Base-by-base conservation (phyloP, 2,888 invertebrate species). In the Tortrix viridana region DNA sequence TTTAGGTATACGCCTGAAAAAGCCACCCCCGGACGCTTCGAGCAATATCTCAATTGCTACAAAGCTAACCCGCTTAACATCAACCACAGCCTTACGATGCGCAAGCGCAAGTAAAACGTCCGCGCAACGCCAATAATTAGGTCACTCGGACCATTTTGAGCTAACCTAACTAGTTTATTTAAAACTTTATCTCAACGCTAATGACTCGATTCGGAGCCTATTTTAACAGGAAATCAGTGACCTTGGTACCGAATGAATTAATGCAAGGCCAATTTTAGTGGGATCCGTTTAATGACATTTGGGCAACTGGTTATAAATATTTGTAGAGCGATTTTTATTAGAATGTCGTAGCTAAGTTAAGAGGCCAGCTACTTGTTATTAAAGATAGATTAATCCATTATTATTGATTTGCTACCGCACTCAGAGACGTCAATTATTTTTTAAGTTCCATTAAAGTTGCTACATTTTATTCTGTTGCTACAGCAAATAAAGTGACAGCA, bases 111-210 rank as follows among this genome's bases (percentile, higher is more conserved):
- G 20, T 41, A 48, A 48, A 57, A 48, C 23, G 41, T 47, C 57
- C 41, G 47, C 37, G 47, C 63, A 58, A 46, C 52, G 38, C 18
- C 43, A 20, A 43, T 63, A 63, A 63, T 63, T 63, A 57, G 63
- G 63, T 58, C 57, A 54, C 54, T 43, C 22, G 23, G 22, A 53
- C 53, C 22, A 52, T 46, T 56, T 46, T 38, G 52, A 63, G 57
- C 47, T 52, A 50, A 53, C 16, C 57, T 41, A 48, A 57, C 63
- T 53, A 19, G 63, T 63, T 63, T 53, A 43, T 63, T 63, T 53
- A 43, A 16, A 18, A n/a, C 32, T 12, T 32, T 12, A 12, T 32
- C 32, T 9, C 32, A 32, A 3, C 32, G 32, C 32, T 12, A 32
- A 32, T 3, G 32, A 32, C 32, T 32, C 32, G 12, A 12, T 12